phyloP scores from a whole-genome alignment of 1,140 invertebrate species.

The Papilio aristodemus region DNA sequence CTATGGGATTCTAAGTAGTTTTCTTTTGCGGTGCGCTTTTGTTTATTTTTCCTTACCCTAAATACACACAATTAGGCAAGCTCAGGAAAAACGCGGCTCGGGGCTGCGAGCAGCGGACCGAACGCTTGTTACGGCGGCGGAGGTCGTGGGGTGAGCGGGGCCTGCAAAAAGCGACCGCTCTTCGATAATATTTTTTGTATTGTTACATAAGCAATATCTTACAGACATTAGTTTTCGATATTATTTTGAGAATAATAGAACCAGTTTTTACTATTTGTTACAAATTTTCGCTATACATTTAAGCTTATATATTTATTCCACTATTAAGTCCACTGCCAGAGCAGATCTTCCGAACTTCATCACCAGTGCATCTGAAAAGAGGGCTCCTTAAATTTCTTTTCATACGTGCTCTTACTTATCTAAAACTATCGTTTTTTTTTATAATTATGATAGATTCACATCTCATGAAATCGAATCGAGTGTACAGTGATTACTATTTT shows the following conservation, averaged over 20 bases:
- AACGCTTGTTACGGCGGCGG: slow-evolving; percentile 8
- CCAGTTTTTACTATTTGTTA: not conserved
- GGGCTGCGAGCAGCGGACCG: not conserved
- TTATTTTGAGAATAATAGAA: not conserved
- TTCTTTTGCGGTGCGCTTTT: slow-evolving; percentile 27
- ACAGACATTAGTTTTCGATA: not conserved
- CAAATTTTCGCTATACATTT: too few species aligned
- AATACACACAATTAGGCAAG: slow-evolving; percentile 30
- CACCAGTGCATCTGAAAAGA: too few species aligned
- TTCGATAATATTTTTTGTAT: not conserved
- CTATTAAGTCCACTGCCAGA: too few species aligned
- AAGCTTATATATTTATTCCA: too few species aligned
- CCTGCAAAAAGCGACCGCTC: not conserved
- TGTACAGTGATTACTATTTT: not conserved
- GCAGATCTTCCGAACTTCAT: too few species aligned
- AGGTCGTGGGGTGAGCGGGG: not conserved
- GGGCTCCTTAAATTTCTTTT: too few species aligned
- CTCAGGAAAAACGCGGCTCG: not conserved
- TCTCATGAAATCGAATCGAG: not conserved
- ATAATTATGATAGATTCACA: too few species aligned
- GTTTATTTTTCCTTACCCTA: slow-evolving; percentile 29
- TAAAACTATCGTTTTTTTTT: too few species aligned
- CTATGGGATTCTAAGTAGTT: slow-evolving; percentile 21
- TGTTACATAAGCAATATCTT: slow-evolving; percentile 3
- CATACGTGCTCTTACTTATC: too few species aligned